Evolutionary conservation across 2,113 vertebrate genomes (phyloP).

Genomic region (Ictalurus punctatus): DNA sequence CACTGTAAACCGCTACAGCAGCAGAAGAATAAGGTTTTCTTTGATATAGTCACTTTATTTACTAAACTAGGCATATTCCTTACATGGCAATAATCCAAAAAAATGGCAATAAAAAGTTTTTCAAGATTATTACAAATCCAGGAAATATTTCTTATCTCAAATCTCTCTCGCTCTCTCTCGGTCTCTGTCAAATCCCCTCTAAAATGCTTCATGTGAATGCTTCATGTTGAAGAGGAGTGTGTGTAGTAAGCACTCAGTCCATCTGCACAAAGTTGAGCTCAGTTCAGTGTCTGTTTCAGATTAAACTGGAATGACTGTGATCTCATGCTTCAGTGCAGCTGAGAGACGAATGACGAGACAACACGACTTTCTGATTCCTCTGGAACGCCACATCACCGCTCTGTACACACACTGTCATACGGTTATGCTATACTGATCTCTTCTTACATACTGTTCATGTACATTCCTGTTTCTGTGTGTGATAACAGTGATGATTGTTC

Average conservation of each 20-base stretch:
- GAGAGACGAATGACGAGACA: not conserved
- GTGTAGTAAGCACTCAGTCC: not conserved
- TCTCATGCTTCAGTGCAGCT: conserved; percentile 2
- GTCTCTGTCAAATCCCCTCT: not conserved
- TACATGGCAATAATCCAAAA: not conserved
- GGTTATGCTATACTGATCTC: not conserved
- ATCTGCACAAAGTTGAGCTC: not conserved
- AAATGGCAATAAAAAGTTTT: too few relatives aligned
- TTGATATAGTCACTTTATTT: not conserved
- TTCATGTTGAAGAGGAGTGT: not conserved
- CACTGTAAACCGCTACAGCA: not conserved
- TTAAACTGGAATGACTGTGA: conserved; percentile 2
- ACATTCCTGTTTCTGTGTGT: not conserved
- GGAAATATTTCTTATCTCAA: not conserved
- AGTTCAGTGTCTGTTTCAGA: not conserved
- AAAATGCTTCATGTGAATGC: not conserved
- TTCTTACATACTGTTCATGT: not conserved
- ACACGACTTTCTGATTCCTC: not conserved
- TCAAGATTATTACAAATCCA: not conserved
- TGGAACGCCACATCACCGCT: not conserved
- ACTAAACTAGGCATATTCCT: not conserved
- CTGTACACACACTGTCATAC: not conserved
- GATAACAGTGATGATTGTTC: not conserved
- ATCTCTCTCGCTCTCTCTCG: not conserved
- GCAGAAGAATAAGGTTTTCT: not conserved